Evolutionary conservation across 2,113 vertebrate species (phyloP), one percentile per base, ranked within the genome.

Genomic region (Callopanchax toddi): DNA sequence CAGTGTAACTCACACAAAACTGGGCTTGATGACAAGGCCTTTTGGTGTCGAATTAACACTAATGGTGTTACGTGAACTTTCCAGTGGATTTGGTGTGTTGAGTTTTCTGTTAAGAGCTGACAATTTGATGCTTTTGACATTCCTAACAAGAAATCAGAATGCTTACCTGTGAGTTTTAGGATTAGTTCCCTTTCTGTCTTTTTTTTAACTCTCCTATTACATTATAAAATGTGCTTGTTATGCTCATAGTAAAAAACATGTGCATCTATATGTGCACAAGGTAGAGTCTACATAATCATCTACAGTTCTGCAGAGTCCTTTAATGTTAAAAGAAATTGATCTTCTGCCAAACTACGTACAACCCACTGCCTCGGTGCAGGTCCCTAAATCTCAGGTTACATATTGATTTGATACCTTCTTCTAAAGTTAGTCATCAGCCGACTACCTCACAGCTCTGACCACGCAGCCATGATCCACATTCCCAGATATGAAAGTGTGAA

Each of bases 381-480:
- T 22, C 20, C 61, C 58, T 29, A 48, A 78, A 78, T 74, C 63
- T 76, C 65, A 60, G 63, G 65, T 81, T 63, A 49, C 71, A 34
- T 73, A 87, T 91, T 58, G 85, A 90, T 88, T 67, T 76, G 67
- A 81, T 77, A 61, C 85, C 81, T 74, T 26, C 56, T 60, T 89
- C 87, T 90, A 86, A 87, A 90, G 76, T 91, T 90, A 90, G 87
- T 84, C 69, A 68, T 72, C 61, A 83, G 60, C 63, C 58, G 26
- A 56, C 79, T 77, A 75, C 76, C 78, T 78, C 67, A 48, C 67
- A 58, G 67, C 76, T 62, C 59, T 80, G 78, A 86, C 78, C 82
- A 85, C 71, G 36, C 44, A n/a, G 62, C 78, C 60, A 8, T 39
- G 59, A 74, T 77, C 50, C 70, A 67, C 53, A 68, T 46, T 60